Percentiles rank a stretch among this genome's conserved stretches.
phyloP scores from a whole-genome alignment of 2,888 invertebrate species.

The Leptinotarsa juncta region DNA sequence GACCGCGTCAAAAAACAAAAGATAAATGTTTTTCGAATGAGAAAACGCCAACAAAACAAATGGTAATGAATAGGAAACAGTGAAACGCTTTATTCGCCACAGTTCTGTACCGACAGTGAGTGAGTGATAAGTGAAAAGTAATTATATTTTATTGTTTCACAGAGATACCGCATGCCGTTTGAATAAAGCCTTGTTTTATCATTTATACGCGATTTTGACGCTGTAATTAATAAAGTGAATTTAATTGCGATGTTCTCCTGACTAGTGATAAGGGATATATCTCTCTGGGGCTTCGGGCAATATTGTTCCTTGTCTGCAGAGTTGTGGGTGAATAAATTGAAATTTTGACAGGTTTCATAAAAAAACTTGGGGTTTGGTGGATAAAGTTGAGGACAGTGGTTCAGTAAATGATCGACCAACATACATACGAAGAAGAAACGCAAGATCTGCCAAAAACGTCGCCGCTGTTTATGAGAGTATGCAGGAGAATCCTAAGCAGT shows the following conservation, averaged over 20 bases:
- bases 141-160: conserved; percentile 65
- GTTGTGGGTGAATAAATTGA: conserved; percentile 5
- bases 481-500: too few species aligned
- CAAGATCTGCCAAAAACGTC: too few species aligned
- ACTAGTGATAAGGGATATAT: conserved; percentile 4
- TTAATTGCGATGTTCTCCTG: conserved; percentile 10
- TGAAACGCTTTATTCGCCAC: conserved; percentile 63
- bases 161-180: conserved; percentile 61
- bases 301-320: conserved; percentile 15
- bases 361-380: not conserved
- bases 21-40: conserved; percentile 63
- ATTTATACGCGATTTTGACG: conserved; percentile 40
- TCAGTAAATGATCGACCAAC: too few species aligned
- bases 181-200: conserved; percentile 60
- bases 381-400: not conserved
- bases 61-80: conserved; percentile 65
- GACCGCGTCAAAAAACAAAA: conserved; percentile 57
- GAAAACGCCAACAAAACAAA: conserved; percentile 65
- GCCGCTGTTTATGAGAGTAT: too few species aligned
- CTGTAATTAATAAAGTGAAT: conserved; percentile 17
- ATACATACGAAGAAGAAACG: too few species aligned
- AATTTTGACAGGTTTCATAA: not conserved
- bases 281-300: not conserved
- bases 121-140: conserved; percentile 65
- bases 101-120: conserved; percentile 59